Percentiles rank a stretch among this genome's conserved stretches.
phyloP scores from a whole-genome alignment of 2,113 vertebrate species.

The Platichthys flesus region DNA sequence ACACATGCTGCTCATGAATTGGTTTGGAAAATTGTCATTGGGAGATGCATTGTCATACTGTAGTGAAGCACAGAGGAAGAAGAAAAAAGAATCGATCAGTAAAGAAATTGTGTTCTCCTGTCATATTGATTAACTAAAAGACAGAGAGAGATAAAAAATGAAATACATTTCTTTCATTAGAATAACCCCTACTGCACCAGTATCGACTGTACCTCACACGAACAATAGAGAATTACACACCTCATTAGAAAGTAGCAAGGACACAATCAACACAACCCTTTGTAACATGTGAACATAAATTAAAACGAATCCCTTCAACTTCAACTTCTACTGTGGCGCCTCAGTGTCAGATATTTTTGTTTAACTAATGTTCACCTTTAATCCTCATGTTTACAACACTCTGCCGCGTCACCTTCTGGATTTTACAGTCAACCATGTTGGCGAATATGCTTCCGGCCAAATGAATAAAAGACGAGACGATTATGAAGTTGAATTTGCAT shows the following conservation, averaged over 20 bases:
- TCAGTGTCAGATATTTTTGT: no score
- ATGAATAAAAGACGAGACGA: neutral
- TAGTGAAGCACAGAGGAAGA: neutral
- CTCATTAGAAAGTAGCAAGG: no score
- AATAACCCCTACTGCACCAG: neutral
- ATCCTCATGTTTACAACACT: neutral
- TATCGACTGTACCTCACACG: neutral
- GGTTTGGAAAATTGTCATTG: neutral
- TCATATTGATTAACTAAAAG: slow-evolving; percentile 3
- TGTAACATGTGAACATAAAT: no score
- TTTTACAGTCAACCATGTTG: neutral
- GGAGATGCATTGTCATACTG: slow-evolving; percentile 1
- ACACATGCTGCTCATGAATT: neutral
- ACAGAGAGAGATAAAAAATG: neutral
- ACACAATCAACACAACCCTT: no score
- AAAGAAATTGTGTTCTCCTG: neutral
- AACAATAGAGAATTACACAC: neutral
- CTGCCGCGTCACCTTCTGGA: no score
- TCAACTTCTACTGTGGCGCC: no score
- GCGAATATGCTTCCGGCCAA: neutral
- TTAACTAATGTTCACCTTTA: no score
- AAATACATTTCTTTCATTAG: slow-evolving; percentile 16
- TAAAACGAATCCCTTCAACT: no score
- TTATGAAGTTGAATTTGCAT: neutral
- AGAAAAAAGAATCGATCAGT: neutral